A percentile compares a stretch with the other conserved stretches of the same genome.
These are phyloP conservation scores for Drosophila meridionalis DNA, from an alignment of 2,888 invertebrate genomes.

Conservation along the genomic window DNA sequence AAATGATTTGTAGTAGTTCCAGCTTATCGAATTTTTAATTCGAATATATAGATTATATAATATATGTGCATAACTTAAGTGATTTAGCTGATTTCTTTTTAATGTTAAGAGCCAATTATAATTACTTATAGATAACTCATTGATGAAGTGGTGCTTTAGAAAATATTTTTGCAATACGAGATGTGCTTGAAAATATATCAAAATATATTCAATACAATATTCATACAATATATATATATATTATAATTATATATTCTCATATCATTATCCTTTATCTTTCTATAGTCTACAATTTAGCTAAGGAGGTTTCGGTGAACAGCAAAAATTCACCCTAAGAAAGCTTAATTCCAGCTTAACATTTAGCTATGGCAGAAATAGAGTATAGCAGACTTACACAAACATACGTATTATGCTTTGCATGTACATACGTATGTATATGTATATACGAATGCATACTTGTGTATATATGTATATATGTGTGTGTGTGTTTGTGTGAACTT, in stretches of 20 bases:
- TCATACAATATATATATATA: too few relatives aligned
- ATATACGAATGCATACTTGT: neutral
- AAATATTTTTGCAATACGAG: neutral
- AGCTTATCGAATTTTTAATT: neutral
- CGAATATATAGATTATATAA: neutral
- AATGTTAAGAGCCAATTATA: neutral
- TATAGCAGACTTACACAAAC: neutral
- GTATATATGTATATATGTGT: slow-evolving; percentile 1
- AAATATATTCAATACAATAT: too few relatives aligned
- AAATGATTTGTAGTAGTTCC: neutral
- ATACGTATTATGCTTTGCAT: neutral
- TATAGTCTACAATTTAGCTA: neutral
- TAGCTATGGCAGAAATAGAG: neutral
- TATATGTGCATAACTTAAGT: neutral
- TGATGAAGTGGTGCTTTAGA: neutral
- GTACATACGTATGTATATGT: neutral
- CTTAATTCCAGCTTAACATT: slow-evolving; percentile 1
- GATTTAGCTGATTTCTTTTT: neutral
- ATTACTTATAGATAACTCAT: neutral
- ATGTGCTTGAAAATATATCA: too few relatives aligned
- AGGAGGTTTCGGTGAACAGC: neutral
- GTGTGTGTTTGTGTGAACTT: slow-evolving; percentile 56
- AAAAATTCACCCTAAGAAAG: neutral
- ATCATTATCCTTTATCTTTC: neutral
- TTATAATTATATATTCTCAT: neutral